Conservation (phyloP, 1,140 invertebrate species). For the Caenorhabditis briggsae region DNA sequence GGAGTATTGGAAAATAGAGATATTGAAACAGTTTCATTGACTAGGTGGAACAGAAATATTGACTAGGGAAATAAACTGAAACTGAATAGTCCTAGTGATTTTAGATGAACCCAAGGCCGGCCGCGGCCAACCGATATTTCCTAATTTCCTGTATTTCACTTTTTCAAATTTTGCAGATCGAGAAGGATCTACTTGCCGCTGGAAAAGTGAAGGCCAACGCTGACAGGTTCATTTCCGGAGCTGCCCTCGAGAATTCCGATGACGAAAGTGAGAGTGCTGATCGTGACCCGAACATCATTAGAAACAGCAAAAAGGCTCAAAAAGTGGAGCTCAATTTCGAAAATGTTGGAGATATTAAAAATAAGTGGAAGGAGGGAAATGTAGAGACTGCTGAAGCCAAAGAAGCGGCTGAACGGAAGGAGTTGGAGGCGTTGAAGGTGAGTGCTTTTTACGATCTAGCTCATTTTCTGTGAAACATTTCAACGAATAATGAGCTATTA, state of each 20-base stretch:
- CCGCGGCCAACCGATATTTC: no score
- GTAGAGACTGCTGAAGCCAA: constrained; percentile 73
- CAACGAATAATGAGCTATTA: background rate
- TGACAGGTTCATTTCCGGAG: constrained; percentile 69
- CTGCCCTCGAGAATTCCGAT: constrained; percentile 64
- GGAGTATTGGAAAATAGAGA: no score
- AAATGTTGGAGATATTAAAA: constrained; percentile 74
- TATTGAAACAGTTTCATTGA: no score
- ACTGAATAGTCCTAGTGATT: no score
- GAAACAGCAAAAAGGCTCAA: constrained; percentile 61
- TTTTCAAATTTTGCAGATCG: constrained; percentile 34
- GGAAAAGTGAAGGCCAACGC: constrained; percentile 69
- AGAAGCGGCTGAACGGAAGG: constrained; percentile 70
- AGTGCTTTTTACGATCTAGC: background rate
- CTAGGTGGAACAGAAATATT: background rate
- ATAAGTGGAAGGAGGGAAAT: constrained; percentile 78
- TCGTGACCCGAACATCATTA: constrained; percentile 70
- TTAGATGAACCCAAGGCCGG: no score
- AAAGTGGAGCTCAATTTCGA: constrained; percentile 67
- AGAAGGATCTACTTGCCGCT: constrained; percentile 63
- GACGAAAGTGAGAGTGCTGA: constrained; percentile 70
- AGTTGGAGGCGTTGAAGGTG: constrained; percentile 75
- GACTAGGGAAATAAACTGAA: no score
- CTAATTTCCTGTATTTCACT: no score
- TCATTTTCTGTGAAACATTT: background rate